Conservation (phyloP, 2,797 vertebrate species). For the Leptodactylus fallax region DNA sequence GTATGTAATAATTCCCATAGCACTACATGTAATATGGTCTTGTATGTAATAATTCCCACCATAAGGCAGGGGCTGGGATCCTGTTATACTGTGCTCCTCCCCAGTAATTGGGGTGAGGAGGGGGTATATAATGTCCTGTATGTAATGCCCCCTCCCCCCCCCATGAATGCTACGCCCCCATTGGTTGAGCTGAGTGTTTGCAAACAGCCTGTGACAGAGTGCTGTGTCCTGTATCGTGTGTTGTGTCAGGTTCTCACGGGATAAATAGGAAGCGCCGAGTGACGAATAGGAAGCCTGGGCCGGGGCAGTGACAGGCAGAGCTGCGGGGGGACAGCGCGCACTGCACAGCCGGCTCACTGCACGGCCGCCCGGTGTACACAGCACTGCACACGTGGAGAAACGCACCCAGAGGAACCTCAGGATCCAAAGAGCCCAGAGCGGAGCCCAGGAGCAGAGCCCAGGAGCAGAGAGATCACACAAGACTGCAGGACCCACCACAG, state of each 20-base stretch:
- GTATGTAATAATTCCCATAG: background rate
- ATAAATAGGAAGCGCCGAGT: slow-evolving; percentile 20
- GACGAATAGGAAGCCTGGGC: background rate
- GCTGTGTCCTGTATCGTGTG: background rate
- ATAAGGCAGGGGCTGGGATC: background rate
- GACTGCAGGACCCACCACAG: background rate
- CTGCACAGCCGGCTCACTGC: background rate
- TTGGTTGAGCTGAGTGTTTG: slow-evolving; percentile 15
- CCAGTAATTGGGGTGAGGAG: background rate
- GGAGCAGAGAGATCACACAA: too few relatives aligned
- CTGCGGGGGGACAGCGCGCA: background rate
- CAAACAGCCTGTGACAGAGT: slow-evolving; percentile 55
- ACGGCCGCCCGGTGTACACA: background rate
- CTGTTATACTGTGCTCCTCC: background rate
- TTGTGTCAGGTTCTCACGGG: background rate
- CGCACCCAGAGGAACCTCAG: too few relatives aligned
- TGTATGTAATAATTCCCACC: background rate
- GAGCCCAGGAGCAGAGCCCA: too few relatives aligned
- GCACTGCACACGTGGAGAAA: slow-evolving; percentile 20
- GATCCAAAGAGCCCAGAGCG: background rate
- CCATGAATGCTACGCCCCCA: background rate
- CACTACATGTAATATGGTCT: background rate
- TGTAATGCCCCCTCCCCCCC: slow-evolving; percentile 13
- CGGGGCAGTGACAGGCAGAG: background rate
- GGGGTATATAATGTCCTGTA: background rate